Conservation (phyloP, 2,797 vertebrate genomes). For the Pampus argenteus region DNA sequence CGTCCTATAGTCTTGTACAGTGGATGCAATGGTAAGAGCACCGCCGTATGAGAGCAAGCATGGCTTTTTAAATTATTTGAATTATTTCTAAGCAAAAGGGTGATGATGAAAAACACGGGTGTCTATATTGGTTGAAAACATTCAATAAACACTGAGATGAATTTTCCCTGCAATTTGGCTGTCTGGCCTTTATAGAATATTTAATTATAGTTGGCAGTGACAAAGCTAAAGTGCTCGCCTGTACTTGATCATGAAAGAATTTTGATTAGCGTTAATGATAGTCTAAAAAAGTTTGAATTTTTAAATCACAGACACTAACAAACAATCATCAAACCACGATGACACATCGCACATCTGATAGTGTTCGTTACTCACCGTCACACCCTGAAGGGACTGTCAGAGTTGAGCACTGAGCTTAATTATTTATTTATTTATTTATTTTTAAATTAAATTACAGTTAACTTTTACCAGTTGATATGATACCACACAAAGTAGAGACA, state of each 20-base stretch:
- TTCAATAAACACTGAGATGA: conserved; percentile 42
- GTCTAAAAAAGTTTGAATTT: conserved; percentile 66
- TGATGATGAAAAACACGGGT: conserved; percentile 33
- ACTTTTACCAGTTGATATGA: conserved; percentile 23
- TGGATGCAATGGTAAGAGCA: background rate
- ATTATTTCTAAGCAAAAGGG: conserved; percentile 27
- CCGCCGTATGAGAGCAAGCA: background rate
- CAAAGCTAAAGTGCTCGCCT: conserved; percentile 51
- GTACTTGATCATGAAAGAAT: conserved; percentile 54
- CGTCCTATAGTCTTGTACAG: no score
- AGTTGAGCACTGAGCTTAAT: conserved; percentile 17
- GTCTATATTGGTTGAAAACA: conserved; percentile 17
- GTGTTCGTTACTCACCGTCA: conserved; percentile 56
- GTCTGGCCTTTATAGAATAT: conserved; percentile 49
- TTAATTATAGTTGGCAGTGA: conserved; percentile 50
- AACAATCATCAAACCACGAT: conserved; percentile 65
- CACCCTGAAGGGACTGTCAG: conserved; percentile 47
- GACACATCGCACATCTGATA: conserved; percentile 55
- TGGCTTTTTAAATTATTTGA: background rate
- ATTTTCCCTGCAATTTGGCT: conserved; percentile 51
- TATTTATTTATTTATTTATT: no score
- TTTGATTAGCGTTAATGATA: conserved; percentile 75
- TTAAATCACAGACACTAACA: conserved; percentile 62
- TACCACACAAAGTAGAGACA: conserved; percentile 22
- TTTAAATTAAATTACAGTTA: conserved; percentile 2